phyloP scores from a whole-genome alignment of 2,888 invertebrate genomes.

The Lasioglossum calceatum region DNA sequence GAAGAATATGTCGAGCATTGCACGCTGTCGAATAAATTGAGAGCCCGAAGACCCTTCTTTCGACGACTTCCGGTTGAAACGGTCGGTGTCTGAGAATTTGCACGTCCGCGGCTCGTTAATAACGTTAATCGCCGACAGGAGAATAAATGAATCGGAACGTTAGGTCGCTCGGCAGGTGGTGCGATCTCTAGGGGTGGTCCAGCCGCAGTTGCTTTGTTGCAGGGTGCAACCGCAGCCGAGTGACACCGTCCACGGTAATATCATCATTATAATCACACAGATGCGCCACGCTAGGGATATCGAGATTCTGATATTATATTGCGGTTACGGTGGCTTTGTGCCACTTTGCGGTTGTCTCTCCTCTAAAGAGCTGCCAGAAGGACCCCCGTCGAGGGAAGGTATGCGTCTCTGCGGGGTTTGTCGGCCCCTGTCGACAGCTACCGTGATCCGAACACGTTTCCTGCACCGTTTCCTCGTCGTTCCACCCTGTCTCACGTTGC shows the following conservation, averaged over 20 bases:
- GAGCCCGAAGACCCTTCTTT: background rate
- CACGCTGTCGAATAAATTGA: too few species aligned
- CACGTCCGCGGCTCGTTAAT: conserved; percentile 45
- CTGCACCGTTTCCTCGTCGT: background rate
- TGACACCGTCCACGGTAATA: conserved; percentile 55
- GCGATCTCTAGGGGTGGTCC: conserved; percentile 57
- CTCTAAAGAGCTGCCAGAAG: conserved; percentile 35
- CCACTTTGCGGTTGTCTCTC: background rate
- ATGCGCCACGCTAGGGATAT: conserved; percentile 59
- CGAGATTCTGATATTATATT: conserved; percentile 51
- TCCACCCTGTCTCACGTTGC: conserved; percentile 41
- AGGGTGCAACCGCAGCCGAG: conserved; percentile 27
- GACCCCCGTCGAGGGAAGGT: conserved; percentile 54
- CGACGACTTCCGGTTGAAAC: background rate
- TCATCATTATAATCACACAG: conserved; percentile 66
- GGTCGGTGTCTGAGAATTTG: background rate
- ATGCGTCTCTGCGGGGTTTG: conserved; percentile 49
- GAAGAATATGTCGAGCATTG: too few species aligned
- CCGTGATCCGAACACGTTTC: conserved; percentile 54
- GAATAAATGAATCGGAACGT: conserved; percentile 64
- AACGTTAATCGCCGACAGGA: conserved; percentile 53
- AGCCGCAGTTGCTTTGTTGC: conserved; percentile 48
- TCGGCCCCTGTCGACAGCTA: conserved; percentile 69
- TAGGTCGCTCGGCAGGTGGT: conserved; percentile 69
- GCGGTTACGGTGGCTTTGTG: conserved; percentile 65